Percentiles rank a stretch among this genome's conserved stretches.
Conservation (phyloP, 2,797 vertebrate genomes). For the Aythya fuligula region DNA sequence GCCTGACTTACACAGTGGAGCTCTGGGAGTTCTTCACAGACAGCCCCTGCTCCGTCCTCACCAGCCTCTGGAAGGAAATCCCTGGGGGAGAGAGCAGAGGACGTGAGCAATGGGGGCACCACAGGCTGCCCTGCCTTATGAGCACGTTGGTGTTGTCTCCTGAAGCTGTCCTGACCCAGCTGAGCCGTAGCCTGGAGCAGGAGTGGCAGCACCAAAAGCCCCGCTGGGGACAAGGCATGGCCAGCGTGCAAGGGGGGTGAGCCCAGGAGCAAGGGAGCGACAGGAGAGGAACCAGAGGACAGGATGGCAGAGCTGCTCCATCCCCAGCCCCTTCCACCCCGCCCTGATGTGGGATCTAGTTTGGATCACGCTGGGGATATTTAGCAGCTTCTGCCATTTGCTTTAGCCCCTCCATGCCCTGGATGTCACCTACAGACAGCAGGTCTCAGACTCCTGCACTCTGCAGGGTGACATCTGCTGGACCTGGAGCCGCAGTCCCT, state of each 20-base stretch:
- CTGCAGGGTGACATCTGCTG: fast-evolving
- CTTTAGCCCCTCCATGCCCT: neutral
- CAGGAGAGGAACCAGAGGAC: neutral
- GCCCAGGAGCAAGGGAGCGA: neutral
- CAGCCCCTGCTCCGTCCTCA: slow-evolving; percentile 92
- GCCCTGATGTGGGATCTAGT: neutral
- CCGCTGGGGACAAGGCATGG: neutral
- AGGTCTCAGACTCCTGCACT: neutral
- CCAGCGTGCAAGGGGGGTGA: fast-evolving
- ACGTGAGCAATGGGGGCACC: neutral
- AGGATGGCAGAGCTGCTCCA: neutral
- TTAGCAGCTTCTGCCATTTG: neutral
- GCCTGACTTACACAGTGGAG: slow-evolving; percentile 87
- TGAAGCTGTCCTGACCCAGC: fast-evolving
- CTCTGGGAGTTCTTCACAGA: slow-evolving; percentile 76
- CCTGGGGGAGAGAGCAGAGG: slow-evolving; percentile 75
- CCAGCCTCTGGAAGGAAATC: slow-evolving; percentile 93
- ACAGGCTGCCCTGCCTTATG: neutral
- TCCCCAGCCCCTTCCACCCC: neutral
- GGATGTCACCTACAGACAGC: neutral
- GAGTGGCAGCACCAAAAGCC: neutral
- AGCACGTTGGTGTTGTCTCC: fast-evolving
- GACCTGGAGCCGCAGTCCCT: neutral
- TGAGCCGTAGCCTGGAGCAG: fast-evolving
- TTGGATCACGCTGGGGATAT: fast-evolving